Evolutionary conservation across 2,888 invertebrate species (phyloP).

Genomic region (Caenorhabditis parvicauda): DNA sequence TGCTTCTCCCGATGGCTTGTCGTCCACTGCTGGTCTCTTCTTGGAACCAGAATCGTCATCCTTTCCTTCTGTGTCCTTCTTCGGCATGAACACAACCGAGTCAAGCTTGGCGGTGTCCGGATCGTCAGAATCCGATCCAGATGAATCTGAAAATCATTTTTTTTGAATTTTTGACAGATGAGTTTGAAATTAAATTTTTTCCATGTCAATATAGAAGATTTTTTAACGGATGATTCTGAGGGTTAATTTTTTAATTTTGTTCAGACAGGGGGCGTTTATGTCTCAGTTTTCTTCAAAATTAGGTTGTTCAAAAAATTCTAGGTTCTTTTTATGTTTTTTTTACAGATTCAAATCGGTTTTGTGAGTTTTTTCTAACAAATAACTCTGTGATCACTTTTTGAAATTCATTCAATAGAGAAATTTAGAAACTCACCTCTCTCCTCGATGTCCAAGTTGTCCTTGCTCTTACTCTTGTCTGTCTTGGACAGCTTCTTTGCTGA

Average conservation of each 20-base stretch:
- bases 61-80: conserved; percentile 18
- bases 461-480: conserved; percentile 24
- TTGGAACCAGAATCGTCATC: conserved; percentile 11
- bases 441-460: conserved; percentile 33
- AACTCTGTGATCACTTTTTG: no score
- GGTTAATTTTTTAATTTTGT: no score
- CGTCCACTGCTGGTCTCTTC: conserved; percentile 19
- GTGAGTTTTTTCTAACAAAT: no score
- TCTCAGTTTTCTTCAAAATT: no score
- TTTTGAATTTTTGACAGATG: conserved; percentile 11
- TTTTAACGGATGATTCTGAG: no score
- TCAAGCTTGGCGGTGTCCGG: conserved; percentile 64
- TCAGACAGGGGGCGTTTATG: no score
- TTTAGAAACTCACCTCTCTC: conserved; percentile 21
- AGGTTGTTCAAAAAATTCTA: no score
- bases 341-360: no score
- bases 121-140: conserved; percentile 64
- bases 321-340: no score
- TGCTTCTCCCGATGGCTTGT: conserved; percentile 11
- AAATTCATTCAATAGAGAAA: background rate
- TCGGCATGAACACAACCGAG: conserved; percentile 56
- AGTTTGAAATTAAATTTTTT: no score
- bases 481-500: conserved; percentile 39
- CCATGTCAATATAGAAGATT: no score
- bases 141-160: no score